These are phyloP conservation scores for Danaus plexippus DNA, from an alignment of 1,140 invertebrate species.

Conservation along the genomic window DNA sequence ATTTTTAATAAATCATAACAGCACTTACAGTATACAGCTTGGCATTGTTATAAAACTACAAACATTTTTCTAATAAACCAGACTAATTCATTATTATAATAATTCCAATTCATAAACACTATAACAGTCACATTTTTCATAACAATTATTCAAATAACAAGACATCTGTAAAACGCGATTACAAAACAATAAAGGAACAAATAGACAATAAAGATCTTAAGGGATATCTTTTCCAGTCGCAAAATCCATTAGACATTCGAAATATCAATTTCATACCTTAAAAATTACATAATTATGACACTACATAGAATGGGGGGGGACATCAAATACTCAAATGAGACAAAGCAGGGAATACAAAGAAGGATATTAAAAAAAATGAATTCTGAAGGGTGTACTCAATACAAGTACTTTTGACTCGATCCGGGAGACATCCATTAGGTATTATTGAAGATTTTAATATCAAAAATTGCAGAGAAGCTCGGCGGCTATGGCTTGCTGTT, in stretches of 20 bases:
- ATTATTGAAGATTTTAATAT: conserved; percentile 75
- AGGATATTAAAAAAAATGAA: conserved; percentile 52
- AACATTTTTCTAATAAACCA: no score
- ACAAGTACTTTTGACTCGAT: conserved; percentile 46
- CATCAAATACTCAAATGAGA: conserved; percentile 62
- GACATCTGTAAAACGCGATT: no score
- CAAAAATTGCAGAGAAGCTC: conserved; percentile 61
- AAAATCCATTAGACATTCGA: conserved; percentile 35
- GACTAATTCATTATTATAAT: no score
- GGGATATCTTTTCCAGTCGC: background rate
- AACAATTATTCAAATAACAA: no score
- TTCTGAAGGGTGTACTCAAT: conserved; percentile 53
- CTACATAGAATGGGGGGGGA: conserved; percentile 46
- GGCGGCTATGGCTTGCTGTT: background rate
- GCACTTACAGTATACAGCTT: no score
- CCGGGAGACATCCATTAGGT: conserved; percentile 69
- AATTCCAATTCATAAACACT: no score
- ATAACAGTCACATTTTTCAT: no score
- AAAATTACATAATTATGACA: conserved; percentile 63
- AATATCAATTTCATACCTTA: conserved; percentile 37
- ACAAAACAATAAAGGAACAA: no score
- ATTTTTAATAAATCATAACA: no score
- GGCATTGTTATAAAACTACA: no score
- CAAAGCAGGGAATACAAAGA: conserved; percentile 57
- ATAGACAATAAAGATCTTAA: no score